Evolutionary conservation across 2,797 vertebrate genomes (phyloP).

Genomic region (Manis pentadactyla): DNA sequence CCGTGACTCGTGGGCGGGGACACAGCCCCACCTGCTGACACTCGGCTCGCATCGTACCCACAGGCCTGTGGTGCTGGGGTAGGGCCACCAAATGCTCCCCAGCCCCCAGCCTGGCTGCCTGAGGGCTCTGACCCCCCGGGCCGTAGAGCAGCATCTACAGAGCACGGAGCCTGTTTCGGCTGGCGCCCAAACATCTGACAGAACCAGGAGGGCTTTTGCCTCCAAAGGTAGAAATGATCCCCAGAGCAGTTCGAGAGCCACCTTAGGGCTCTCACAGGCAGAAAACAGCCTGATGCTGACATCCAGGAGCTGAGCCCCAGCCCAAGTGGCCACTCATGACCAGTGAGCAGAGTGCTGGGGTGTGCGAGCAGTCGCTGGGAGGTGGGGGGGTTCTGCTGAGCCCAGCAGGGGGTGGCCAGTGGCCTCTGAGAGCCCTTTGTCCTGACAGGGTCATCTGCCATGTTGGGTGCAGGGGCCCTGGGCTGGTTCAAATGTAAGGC

Average conservation of each 20-base stretch:
- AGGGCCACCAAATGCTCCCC: not conserved
- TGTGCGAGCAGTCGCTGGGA: accelerated
- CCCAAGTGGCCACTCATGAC: not conserved
- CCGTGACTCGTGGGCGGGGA: not conserved
- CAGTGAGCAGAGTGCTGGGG: slow-evolving; percentile 55
- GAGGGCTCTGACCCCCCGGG: slow-evolving; percentile 26
- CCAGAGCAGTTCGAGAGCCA: slow-evolving; percentile 32
- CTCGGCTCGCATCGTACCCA: no score
- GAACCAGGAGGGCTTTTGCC: slow-evolving; percentile 40
- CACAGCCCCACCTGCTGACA: no score
- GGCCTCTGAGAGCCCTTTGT: slow-evolving; percentile 46
- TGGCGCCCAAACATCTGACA: slow-evolving; percentile 54
- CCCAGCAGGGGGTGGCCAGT: slow-evolving; percentile 60
- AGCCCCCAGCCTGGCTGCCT: not conserved
- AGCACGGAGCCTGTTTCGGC: slow-evolving; percentile 65
- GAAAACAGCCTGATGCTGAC: not conserved
- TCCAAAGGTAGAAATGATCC: slow-evolving; percentile 65
- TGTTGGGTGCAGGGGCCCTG: slow-evolving; percentile 60
- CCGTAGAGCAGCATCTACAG: slow-evolving; percentile 59
- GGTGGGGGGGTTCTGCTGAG: not conserved
- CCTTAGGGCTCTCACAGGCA: not conserved
- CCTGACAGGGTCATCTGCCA: slow-evolving; percentile 7
- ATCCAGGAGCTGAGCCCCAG: not conserved
- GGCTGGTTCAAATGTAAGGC: slow-evolving; percentile 77
- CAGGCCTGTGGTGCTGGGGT: no score